Evolutionary conservation across 2,113 vertebrate genomes (phyloP), one percentile per base, ranked within the genome.

Genomic region (Clinocottus analis): DNA sequence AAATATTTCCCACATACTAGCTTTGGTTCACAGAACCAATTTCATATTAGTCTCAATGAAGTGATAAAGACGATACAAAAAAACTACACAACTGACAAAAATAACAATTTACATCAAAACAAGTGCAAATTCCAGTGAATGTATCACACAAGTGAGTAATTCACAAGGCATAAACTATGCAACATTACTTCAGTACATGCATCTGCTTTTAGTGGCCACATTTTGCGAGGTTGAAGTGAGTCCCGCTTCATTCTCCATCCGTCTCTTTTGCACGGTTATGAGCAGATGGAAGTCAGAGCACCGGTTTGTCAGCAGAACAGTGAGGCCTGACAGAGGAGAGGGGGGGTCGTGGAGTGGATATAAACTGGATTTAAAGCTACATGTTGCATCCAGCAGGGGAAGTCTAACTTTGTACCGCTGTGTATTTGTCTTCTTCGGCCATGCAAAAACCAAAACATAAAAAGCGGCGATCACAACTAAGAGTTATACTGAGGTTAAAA

Each of bases 11-110:
- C 75, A 90, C 89, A 79, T 75, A 87, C 55, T 85, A 84, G 74
- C 35, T 83, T 89, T 88, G 93, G 92, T 95, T 96, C 94, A 95
- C 93, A 93, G 94, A 95, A 95, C 94, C 94, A 93, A 86, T 83
- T 85, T 84, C 49, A 82, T 79, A 79, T 90, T 82, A 79, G 81
- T 90, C 74, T 86, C 59, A 85, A 84, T 87, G 75, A 87, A 77
- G 86, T 91, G 83, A 76, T 87, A 72, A 81, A 85, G 67, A 87
- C 71, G 19, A 80, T 85, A 92, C 66, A 91, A 92, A 93, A 91
- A 35, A 67, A 67, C 70, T 79, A 85, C 83, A 85, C 41, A 83
- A 79, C 70, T 66, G 61, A 79, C 58, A 84, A 80, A 85, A 74
- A 84, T 85, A 89, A 77, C 84, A 72, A 61, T 86, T 83, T 63